These are phyloP conservation scores for Entomyzon cyanotis DNA, from an alignment of 2,113 vertebrate genomes.

Conservation along the genomic window DNA sequence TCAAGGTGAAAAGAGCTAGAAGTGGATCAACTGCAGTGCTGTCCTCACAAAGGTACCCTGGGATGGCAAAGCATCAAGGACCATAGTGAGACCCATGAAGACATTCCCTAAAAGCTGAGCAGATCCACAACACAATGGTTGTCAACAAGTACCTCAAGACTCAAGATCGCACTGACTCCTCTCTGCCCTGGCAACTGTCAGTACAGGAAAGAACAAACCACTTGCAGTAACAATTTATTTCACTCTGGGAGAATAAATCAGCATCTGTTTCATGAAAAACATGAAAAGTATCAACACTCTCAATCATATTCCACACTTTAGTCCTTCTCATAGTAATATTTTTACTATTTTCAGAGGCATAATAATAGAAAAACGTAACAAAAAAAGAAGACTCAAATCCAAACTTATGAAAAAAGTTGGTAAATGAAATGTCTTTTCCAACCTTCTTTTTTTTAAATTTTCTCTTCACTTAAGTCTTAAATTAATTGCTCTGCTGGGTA, in stretches of 20 bases:
- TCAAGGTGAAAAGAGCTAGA: not conserved
- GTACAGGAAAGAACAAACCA: not conserved
- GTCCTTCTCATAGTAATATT: not conserved
- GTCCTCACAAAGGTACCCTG: not conserved
- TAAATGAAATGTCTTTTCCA: not conserved
- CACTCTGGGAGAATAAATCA: not conserved
- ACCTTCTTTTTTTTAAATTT: not conserved
- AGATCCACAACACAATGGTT: not conserved
- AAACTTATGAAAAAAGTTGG: not conserved
- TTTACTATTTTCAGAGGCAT: not conserved
- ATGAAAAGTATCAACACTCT: not conserved
- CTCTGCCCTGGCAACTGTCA: accelerated
- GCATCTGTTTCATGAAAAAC: not conserved
- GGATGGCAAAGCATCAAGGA: not conserved
- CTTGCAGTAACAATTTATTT: not conserved
- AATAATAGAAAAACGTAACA: not conserved
- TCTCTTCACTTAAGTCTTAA: not conserved
- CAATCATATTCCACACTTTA: not conserved
- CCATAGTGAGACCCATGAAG: accelerated
- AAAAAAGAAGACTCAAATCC: not conserved
- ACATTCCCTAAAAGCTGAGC: not conserved
- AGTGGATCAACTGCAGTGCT: not conserved
- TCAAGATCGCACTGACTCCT: accelerated
- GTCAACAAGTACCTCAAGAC: accelerated
- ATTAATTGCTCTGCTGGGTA: not conserved